Base-by-base conservation (phyloP, 2,113 vertebrate genomes). In the Syngnathus typhle region DNA sequence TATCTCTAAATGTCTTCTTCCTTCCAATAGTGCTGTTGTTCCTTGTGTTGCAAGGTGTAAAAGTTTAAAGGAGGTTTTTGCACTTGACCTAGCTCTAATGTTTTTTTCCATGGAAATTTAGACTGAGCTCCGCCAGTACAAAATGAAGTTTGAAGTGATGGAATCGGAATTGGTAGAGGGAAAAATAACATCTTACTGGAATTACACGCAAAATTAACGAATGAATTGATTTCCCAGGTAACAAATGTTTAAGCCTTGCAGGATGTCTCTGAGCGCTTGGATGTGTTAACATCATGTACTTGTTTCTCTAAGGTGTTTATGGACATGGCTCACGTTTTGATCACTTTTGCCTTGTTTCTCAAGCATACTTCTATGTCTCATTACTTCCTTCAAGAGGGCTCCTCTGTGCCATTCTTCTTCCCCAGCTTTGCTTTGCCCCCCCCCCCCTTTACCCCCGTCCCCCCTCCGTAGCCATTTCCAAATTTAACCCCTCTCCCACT, bases 401-500 rank as follows among this genome's bases (percentile, higher is more conserved):
- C 71, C 69, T 80, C 65, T 62, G 37, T 69, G 44, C 77, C 71
- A 73, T 77, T 84, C 81, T 83, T 69, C 67, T 64, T 71, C 56
- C 65, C 0, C 54, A 51, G 73, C 81, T 84, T 85, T 83, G 80
- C 82, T 75, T 75, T 55, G 62, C 63, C 61, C 68, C 46, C 16
- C 37, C 37, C 49, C 9, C 41, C 36, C 56, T 4, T 46, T 55
- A 37, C 38, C 36, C 49, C 18, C 37, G 60, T 39, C 27, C 44
- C 15, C 19, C 39, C 59, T 39, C 55, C 19, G 0, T 38, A 3
- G 49, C 71, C 80, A 64, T 73, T 69, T 76, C 76, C 77, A 81
- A 76, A 78, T 80, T 73, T 78, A 82, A 83, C 80, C 83, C 83
- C 70, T 78, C 78, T 75, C 77, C 74, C 87, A 78, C 79, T 85